A percentile compares a stretch with the other conserved stretches of the same genome.
phyloP scores from a whole-genome alignment of 2,888 invertebrate species.

The Euplagia quadripunctaria region DNA sequence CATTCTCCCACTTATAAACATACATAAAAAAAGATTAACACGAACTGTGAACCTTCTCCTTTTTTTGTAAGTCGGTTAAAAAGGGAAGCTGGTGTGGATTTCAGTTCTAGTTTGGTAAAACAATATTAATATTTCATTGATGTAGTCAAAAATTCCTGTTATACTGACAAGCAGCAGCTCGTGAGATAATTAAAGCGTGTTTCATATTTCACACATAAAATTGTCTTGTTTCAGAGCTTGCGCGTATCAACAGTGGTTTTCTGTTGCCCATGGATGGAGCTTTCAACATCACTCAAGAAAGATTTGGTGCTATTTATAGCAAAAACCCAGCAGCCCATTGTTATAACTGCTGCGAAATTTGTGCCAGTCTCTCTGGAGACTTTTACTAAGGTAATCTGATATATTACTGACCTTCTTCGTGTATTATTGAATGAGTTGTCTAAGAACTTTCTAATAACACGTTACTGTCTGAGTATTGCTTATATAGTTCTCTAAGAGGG shows the following conservation, averaged over 20 bases:
- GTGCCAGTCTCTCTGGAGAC: slow-evolving; percentile 67
- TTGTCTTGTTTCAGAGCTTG: slow-evolving; percentile 56
- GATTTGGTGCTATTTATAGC: slow-evolving; percentile 64
- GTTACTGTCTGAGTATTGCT: neutral
- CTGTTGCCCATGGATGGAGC: slow-evolving; percentile 61
- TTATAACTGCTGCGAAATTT: slow-evolving; percentile 60
- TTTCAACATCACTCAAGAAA: slow-evolving; percentile 56
- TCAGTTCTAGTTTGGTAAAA: too few relatives aligned
- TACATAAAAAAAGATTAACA: too few relatives aligned
- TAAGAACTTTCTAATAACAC: neutral
- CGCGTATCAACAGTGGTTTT: slow-evolving; percentile 60
- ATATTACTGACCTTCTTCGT: neutral
- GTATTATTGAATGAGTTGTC: neutral
- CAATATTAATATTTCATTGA: too few relatives aligned
- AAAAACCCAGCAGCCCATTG: slow-evolving; percentile 64
- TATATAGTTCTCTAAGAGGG: neutral
- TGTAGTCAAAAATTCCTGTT: too few relatives aligned
- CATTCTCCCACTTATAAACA: too few relatives aligned
- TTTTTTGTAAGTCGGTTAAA: too few relatives aligned
- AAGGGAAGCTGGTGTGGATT: too few relatives aligned
- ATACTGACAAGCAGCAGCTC: too few relatives aligned
- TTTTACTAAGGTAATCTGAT: slow-evolving; percentile 64
- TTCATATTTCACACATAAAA: neutral
- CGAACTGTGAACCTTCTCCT: too few relatives aligned
- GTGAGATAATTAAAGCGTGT: too few relatives aligned